Conservation (phyloP, 2,888 invertebrate genomes). For the Ectemnius continuus region DNA sequence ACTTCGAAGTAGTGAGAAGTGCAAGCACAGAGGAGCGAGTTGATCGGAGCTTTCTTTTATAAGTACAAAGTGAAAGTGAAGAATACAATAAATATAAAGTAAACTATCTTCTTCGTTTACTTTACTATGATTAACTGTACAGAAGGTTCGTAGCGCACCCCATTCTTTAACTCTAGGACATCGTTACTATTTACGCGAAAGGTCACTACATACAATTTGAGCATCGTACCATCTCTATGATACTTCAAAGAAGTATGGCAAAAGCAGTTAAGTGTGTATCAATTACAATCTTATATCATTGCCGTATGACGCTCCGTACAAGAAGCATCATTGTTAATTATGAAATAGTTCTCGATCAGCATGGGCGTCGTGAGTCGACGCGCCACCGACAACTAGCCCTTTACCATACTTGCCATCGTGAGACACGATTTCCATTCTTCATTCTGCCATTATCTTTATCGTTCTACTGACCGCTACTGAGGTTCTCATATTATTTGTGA, state of each 20-base stretch:
- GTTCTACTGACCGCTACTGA: slow-evolving; percentile 62
- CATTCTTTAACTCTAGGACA: slow-evolving; percentile 57
- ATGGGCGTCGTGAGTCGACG: too few relatives aligned
- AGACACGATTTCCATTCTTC: slow-evolving; percentile 37
- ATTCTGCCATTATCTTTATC: slow-evolving; percentile 54
- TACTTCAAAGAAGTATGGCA: slow-evolving; percentile 63
- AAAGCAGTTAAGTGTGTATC: slow-evolving; percentile 59
- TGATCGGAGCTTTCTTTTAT: slow-evolving; percentile 1
- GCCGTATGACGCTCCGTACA: slow-evolving; percentile 28
- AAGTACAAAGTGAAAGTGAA: slow-evolving; percentile 30
- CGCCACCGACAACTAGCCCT: slow-evolving; percentile 43
- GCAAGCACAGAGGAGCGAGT: slow-evolving; percentile 11
- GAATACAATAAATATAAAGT: slow-evolving; percentile 22
- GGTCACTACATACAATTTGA: slow-evolving; percentile 65
- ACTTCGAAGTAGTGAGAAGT: slow-evolving; percentile 1
- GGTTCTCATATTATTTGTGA: slow-evolving; percentile 62
- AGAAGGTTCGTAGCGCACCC: slow-evolving; percentile 54
- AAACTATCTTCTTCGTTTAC: slow-evolving; percentile 13
- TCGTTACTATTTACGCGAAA: slow-evolving; percentile 54
- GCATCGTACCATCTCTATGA: slow-evolving; percentile 63
- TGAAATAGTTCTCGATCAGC: slow-evolving; percentile 31
- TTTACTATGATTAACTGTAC: slow-evolving; percentile 34
- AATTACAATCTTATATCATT: slow-evolving; percentile 45
- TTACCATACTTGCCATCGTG: slow-evolving; percentile 42
- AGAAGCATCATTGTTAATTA: slow-evolving; percentile 37